Evolutionary conservation across 2,113 vertebrate species (phyloP), one percentile per base, ranked within the genome.

Genomic region (Tringa solitaria): DNA sequence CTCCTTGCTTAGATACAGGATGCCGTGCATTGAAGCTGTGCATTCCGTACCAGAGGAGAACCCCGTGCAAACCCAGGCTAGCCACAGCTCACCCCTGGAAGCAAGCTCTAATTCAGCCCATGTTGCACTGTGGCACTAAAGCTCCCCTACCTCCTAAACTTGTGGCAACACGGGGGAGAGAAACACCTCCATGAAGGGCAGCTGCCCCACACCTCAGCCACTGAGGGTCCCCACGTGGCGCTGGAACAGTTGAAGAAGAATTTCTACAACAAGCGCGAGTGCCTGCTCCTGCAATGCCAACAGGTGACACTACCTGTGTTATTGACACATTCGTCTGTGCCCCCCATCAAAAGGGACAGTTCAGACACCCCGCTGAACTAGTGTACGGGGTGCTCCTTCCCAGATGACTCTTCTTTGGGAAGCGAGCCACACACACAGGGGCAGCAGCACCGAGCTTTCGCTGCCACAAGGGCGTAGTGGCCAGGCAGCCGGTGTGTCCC

Each of bases 311-410:
- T 6, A 50, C 70, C 65, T 14, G 51, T 14, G 51, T 14, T 20
- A 18, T 1, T 0, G 48, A 10, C 0, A 39, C 15, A 8, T 4
- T 3, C 0, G 4, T 1, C 2, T 10, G 24, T 2, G 9, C 69
- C 11, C 65, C 10, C 46, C 51, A 2, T 0, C 11, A 4, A 19
- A 11, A 14, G 24, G 21, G 22, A 12, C 27, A 28, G 22, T 2
- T 35, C 3, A 18, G 37, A 10, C 35, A 4, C 19, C 4, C 54
- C 4, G 33, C 41, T 1, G 13, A 37, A 22, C 30, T 4, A 3
- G 19, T 16, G 8, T 2, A 8, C 11, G 0, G 6, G 7, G 74
- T 2, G 2, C 24, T 4, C 24, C 0, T 4, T 14, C 60, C 65
- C 51, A 5, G 14, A 70, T 1, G 5, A 3, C 22, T 14, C 12